Evolutionary conservation across 2,888 invertebrate genomes (phyloP), one percentile per base, ranked within the genome.

Genomic region (Noctuana brunneofusca): DNA sequence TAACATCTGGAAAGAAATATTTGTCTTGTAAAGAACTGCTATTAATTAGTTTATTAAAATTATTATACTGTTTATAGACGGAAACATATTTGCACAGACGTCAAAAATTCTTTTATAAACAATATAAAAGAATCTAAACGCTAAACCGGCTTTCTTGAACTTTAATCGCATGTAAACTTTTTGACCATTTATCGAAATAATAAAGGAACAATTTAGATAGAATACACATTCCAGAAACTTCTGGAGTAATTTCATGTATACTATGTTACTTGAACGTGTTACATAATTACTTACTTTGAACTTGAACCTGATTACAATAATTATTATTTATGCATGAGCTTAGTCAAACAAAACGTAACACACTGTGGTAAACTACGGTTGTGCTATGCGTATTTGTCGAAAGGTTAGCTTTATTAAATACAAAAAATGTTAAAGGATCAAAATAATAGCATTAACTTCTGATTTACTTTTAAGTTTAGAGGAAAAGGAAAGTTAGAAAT

Each of bases 1-100:
- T 18, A 87, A 79, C 91, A 91, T 91, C 90, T 90, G 30, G 18
- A 24, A 48, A 24, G 5, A 11, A 22, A 22, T 48, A n/a, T 22
- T 22, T 3, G 5, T 16, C 8, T 18, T 32, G 35, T 30, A 30
- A 30, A 11, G 30, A 8, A 30, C 30, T 30, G n/a, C n/a, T n/a
- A n/a, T 30, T 6, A 11, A 9, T 9, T 11, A 9, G 11, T 30
- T 30, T 30, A 30, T 30, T 8, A 30, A 6, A 1, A n/a, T n/a
- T n/a, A n/a, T n/a, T n/a, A n/a, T n/a, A n/a, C n/a, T n/a, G n/a
- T n/a, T n/a, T n/a, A n/a, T n/a, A n/a, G n/a, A n/a, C n/a, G n/a
- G n/a, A n/a, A n/a, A n/a, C n/a, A 8, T 8, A 30, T 30, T 30
- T 30, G n/a, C 27, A 27, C 8, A 27, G 6, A 35, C 5, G 35